phyloP scores from a whole-genome alignment of 2,888 invertebrate species.

The Pteria penguin region DNA sequence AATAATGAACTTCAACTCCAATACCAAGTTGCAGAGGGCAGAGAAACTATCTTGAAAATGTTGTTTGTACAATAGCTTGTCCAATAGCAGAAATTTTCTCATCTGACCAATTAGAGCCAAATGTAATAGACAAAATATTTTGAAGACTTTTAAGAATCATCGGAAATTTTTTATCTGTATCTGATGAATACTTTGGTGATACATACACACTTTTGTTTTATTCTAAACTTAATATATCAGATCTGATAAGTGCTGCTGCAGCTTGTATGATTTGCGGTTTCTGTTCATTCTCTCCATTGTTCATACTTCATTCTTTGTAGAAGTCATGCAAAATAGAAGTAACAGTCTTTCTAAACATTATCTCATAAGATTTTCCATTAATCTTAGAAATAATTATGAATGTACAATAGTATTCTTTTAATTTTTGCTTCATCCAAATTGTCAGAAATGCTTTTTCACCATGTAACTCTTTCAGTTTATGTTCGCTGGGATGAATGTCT shows the following conservation, averaged over 20 bases:
- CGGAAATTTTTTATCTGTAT: slow-evolving; percentile 22
- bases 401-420: slow-evolving; percentile 48
- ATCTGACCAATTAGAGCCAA: slow-evolving; percentile 29
- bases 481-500: too few relatives aligned
- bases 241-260: slow-evolving; percentile 56
- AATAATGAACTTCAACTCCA: slow-evolving; percentile 52
- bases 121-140: slow-evolving; percentile 23
- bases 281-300: background rate
- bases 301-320: slow-evolving; percentile 18
- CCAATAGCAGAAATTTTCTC: slow-evolving; percentile 49
- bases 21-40: slow-evolving; percentile 56
- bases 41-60: slow-evolving; percentile 39
- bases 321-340: slow-evolving; percentile 44
- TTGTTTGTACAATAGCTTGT: slow-evolving; percentile 55
- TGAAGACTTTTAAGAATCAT: slow-evolving; percentile 35
- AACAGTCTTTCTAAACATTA: slow-evolving; percentile 51
- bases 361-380: slow-evolving; percentile 48
- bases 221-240: slow-evolving; percentile 51
- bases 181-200: slow-evolving; percentile 22
- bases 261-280: slow-evolving; percentile 49
- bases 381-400: slow-evolving; percentile 47
- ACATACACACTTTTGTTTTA: slow-evolving; percentile 48
- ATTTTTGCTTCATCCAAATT: slow-evolving; percentile 47
- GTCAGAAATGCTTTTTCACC: slow-evolving; percentile 21
- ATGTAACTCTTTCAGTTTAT: slow-evolving; percentile 37